Evolutionary conservation across 2,113 vertebrate species (phyloP), one percentile per base, ranked within the genome.

Genomic region (Pelecanoides urinatrix): DNA sequence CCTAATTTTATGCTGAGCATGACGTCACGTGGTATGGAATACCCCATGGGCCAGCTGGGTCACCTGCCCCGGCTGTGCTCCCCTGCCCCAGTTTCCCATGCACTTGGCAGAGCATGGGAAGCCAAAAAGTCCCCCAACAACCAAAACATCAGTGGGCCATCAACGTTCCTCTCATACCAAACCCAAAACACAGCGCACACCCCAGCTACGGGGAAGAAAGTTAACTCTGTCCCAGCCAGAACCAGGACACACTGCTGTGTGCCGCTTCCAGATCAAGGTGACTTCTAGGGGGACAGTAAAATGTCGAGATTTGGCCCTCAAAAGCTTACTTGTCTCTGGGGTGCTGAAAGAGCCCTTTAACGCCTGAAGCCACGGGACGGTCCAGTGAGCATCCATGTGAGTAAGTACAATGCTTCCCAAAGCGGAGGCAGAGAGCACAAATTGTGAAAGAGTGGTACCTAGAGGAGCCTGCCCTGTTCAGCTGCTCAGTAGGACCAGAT

Each of bases 321-420:
- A 42, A 90, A 63, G 55, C 23, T 77, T 53, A 16, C 2, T 1
- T 30, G 36, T 38, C 20, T 55, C 63, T 62, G 38, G 20, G 53
- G 21, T 66, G 77, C 68, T 86, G 68, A 45, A 42, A 20, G 59
- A 66, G 36, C 52, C 25, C 52, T 34, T 72, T 18, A 73, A 62
- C 78, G 23, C 32, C 42, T 68, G 76, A 76, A 42, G 44, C 27
- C 40, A 1, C 0, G 40, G 1, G 62, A 9, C 0, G 0, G 20
- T 34, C 58, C 47, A 16, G 1, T 12, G 59, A 66, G 59, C 42
- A 10, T 49, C 34, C 2, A 0, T 45, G 63, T 59, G 71, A 10
- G 0, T 11, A 44, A 38, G 16, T 11, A 13, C 16, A 16, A 3
- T 7, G 1, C 25, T 42, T 63, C 29, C 50, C 58, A 66, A 30